Evolutionary conservation across 2,888 invertebrate genomes (phyloP).

Genomic region (Polydrusus pterygomalis): DNA sequence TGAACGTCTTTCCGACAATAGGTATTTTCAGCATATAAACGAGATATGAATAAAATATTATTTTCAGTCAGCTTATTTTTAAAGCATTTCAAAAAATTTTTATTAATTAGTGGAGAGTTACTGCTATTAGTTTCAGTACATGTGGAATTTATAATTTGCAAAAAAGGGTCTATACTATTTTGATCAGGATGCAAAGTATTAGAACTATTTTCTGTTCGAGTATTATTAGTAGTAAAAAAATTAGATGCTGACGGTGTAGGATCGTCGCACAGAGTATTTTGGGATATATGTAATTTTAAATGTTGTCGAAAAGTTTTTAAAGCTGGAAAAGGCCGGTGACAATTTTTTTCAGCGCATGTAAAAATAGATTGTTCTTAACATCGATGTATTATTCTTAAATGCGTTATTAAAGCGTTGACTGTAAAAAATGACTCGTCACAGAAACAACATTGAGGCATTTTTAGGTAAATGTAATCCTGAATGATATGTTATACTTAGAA

Average conservation of each 20-base stretch:
- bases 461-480: background rate
- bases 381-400: background rate
- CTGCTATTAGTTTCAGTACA: too few relatives aligned
- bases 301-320: too few relatives aligned
- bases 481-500: constrained; percentile 3
- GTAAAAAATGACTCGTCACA: background rate
- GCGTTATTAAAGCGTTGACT: background rate
- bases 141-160: too few relatives aligned
- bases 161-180: background rate
- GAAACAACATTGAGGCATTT: background rate
- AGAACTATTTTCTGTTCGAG: constrained; percentile 1
- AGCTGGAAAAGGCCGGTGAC: too few relatives aligned
- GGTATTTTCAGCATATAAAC: background rate
- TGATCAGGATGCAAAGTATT: background rate
- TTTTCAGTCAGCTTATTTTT: background rate
- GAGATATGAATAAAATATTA: background rate
- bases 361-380: too few relatives aligned
- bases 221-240: background rate
- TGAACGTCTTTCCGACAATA: background rate
- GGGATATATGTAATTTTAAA: too few relatives aligned
- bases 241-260: too few relatives aligned
- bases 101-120: too few relatives aligned
- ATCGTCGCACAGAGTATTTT: too few relatives aligned
- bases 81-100: too few relatives aligned
- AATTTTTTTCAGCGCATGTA: too few relatives aligned